Percentiles rank a stretch among this genome's conserved stretches.
phyloP scores from a whole-genome alignment of 2,888 invertebrate genomes.

The Mechanitis messenoides region DNA sequence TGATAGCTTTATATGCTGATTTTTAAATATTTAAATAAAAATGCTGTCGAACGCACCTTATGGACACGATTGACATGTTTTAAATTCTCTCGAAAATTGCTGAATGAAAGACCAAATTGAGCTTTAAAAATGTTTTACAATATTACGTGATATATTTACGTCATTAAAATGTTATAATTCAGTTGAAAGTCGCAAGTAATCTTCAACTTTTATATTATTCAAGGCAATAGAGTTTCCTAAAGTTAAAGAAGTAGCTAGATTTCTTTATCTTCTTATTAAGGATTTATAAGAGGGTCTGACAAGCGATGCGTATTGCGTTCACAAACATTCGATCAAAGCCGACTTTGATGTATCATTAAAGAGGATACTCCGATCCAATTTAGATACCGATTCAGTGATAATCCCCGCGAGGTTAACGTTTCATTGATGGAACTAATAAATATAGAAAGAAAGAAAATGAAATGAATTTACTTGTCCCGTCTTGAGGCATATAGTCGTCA shows the following conservation, averaged over 20 bases:
- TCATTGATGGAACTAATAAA: slow-evolving; percentile 57
- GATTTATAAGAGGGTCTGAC: slow-evolving; percentile 19
- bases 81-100: background rate
- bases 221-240: background rate
- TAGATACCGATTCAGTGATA: slow-evolving; percentile 58
- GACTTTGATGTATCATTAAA: slow-evolving; percentile 54
- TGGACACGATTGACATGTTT: background rate
- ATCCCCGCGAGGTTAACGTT: slow-evolving; percentile 55
- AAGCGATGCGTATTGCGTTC: slow-evolving; percentile 29
- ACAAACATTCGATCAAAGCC: slow-evolving; percentile 37
- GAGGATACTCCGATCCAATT: slow-evolving; percentile 64
- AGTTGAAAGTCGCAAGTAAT: too few relatives aligned
- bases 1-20: background rate
- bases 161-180: too few relatives aligned
- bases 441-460: slow-evolving; percentile 2
- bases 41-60: background rate
- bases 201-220: too few relatives aligned
- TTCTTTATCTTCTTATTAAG: slow-evolving; percentile 13
- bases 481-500: background rate
- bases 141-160: background rate
- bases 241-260: background rate
- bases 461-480: background rate
- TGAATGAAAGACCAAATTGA: background rate
- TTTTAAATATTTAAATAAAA: background rate
- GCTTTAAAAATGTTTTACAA: background rate